Base-by-base conservation (phyloP, 1,140 invertebrate species). In the Scaptomyza graminum region DNA sequence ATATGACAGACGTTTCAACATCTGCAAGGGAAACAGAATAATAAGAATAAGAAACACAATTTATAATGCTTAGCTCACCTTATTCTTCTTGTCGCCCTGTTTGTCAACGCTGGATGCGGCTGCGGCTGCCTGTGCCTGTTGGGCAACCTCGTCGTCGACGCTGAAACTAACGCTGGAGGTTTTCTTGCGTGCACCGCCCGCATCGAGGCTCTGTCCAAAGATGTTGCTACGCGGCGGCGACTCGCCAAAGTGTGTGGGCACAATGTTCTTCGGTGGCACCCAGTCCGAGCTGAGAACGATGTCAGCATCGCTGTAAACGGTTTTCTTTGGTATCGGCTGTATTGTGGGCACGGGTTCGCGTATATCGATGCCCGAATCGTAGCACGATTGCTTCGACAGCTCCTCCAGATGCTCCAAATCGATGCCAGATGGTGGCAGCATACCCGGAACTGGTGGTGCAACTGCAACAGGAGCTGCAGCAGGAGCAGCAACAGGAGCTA, bases 321-420 rank as follows among this genome's bases (percentile, higher is more conserved):
- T 78, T 90, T 92, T 92, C 84, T 91, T 90, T 90, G 90, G 83
- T 90, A 90, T 91, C 37, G 91, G 89, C 68, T 91, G 91, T 87
- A 94, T 91, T 73, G 92, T 92, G 63, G 94, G 94, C 57, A 92
- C 92, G 61, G 95, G 95, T 82, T 97, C 96, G 79, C 96, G 94
- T 73, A 97, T 97, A 92, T 97, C 96, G 85, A 97, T 97, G 74
- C 96, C 96, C n/a, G 96, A 97, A 93, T 97, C 96, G 92, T 96
- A 96, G 93, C 96, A 96, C 74, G 95, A 96, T 67, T 95, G 94
- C 92, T 96, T 96, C 74, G 90, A 89, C 49, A 91, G 64, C 59
- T 91, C 74, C 61, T 91, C 90, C 69, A 90, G 62, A 47, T 91
- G 80, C 68, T 91, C 90, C 60, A 91, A 70, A 52, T 91, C 90